Evolutionary conservation across 2,888 invertebrate species (phyloP), one percentile per base, ranked within the genome.

Genomic region (Sericinus montela): DNA sequence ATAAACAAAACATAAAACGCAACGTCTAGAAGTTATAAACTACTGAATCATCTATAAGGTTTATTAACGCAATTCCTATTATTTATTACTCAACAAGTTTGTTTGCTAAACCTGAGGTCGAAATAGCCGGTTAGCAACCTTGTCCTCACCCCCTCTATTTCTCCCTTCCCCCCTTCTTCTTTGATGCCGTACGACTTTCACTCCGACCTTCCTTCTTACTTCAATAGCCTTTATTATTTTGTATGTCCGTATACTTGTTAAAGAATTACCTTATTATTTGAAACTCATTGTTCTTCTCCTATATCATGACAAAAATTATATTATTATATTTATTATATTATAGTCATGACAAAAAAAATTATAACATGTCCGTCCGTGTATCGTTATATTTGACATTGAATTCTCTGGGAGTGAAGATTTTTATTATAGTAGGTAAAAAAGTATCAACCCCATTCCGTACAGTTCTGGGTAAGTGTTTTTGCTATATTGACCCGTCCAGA

Each of bases 61-160:
- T 63, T 64, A 67, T 67, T 73, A 80, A 76, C 78, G 82, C 82
- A 83, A 84, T 66, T 67, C 66, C 78, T 78, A 79, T 77, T 80
- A 72, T 72, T 70, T 75, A 78, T 85, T 86, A 83, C 86, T 75
- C 83, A 84, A 85, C 72, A 62, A 62, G 77, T 74, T 65, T 75
- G 79, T 80, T 81, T 77, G 72, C 81, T 80, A 74, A 74, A 78
- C 72, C 71, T 79, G 68, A 67, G 73, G 75, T 72, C 68, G 65
- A 73, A 70, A 72, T 66, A 72, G 79, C 80, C 73, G 74, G 80
- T 79, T 78, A 72, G 78, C 83, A 86, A 80, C 86, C 86, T 86
- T 85, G 86, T 59, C 61, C 65, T 70, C 32, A 69, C 64, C 57
- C 59, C 54, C 53, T 57, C 51, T 50, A 44, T 53, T 55, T 52